Conservation (phyloP, 2,113 vertebrate species). For the Alosa alosa region DNA sequence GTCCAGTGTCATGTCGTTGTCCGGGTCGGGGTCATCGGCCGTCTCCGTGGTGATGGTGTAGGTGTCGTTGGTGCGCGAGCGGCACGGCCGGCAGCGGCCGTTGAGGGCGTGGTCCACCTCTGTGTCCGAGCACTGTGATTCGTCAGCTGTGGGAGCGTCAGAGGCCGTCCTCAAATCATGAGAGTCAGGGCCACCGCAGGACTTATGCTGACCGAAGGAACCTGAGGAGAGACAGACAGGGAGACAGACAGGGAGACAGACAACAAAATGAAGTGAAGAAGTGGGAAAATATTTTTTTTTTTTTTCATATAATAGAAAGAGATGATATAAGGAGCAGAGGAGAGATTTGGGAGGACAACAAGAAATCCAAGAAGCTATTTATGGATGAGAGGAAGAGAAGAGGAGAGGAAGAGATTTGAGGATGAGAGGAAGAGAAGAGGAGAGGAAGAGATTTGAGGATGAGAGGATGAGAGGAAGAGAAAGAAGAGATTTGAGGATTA, state of each 20-base stretch:
- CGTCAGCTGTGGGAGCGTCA: conserved; percentile 32
- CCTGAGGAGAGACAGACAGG: conserved; percentile 48
- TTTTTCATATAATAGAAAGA: neutral
- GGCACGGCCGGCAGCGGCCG: conserved; percentile 56
- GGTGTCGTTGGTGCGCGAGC: conserved; percentile 66
- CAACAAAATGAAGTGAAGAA: neutral
- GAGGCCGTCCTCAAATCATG: conserved; percentile 13
- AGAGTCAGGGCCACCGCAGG: conserved; percentile 52
- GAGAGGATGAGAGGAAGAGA: neutral
- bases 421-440: neutral
- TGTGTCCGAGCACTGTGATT: conserved; percentile 75
- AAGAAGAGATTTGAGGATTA: neutral
- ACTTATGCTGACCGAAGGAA: conserved; percentile 70
- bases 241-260: neutral
- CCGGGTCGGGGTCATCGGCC: conserved; percentile 63
- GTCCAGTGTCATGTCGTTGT: conserved; percentile 69
- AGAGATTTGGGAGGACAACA: neutral
- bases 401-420: neutral
- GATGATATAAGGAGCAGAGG: neutral
- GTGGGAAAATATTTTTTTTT: neutral
- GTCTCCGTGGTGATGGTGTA: conserved; percentile 76
- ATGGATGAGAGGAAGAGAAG: neutral
- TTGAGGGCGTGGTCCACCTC: conserved; percentile 77
- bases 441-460: neutral
- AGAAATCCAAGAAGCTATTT: neutral